phyloP scores from a whole-genome alignment of 2,888 invertebrate species.

The Drosophila falleni region DNA sequence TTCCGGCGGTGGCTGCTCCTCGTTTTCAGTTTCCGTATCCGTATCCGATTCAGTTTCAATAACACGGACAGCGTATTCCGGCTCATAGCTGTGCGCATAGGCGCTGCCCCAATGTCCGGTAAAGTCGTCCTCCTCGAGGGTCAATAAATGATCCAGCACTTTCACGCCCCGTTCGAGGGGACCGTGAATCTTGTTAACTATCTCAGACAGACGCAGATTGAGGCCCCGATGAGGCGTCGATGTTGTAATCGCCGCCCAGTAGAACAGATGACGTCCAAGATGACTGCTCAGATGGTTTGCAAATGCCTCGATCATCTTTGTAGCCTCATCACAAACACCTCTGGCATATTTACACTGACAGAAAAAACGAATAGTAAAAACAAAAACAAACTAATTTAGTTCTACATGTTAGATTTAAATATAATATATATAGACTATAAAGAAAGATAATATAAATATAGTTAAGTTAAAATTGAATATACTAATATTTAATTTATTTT shows the following conservation, averaged over 20 bases:
- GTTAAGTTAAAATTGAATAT: too few relatives aligned
- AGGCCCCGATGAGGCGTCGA: conserved; percentile 82
- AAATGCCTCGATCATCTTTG: conserved; percentile 85
- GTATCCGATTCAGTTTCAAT: too few relatives aligned
- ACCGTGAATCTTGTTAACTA: conserved; percentile 85
- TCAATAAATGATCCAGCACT: conserved; percentile 90
- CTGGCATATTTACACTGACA: conserved; percentile 48
- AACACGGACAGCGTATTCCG: conserved; percentile 70
- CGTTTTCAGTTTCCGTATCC: conserved; percentile 52
- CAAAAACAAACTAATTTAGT: too few relatives aligned
- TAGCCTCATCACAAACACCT: conserved; percentile 42
- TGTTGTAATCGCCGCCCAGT: conserved; percentile 88
- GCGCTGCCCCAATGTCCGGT: conserved; percentile 84
- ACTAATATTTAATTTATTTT: too few relatives aligned
- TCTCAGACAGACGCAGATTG: conserved; percentile 88
- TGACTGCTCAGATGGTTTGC: conserved; percentile 85
- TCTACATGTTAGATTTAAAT: too few relatives aligned
- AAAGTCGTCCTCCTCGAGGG: conserved; percentile 86
- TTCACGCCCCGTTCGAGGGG: conserved; percentile 86
- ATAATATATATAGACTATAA: too few relatives aligned
- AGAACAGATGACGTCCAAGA: conserved; percentile 87
- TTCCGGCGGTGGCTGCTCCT: conserved; percentile 67
- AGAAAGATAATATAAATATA: too few relatives aligned
- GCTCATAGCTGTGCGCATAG: conserved; percentile 83
- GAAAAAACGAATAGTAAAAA: too few relatives aligned